Conservation (phyloP, 2,888 invertebrate genomes). For the Autographa pulchrina region DNA sequence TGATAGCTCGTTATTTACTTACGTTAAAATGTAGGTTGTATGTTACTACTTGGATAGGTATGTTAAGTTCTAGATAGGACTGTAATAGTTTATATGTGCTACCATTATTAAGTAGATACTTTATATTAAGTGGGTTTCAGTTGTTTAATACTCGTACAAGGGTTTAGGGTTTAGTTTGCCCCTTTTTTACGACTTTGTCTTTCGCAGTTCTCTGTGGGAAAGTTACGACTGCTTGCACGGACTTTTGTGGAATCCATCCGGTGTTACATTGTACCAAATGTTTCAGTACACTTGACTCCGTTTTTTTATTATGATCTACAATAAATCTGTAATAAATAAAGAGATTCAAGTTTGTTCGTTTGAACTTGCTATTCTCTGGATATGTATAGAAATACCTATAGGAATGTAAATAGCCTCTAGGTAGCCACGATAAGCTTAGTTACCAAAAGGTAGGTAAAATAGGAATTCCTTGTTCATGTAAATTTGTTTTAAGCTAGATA, state of each 20-base stretch:
- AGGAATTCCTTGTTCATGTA: too few relatives aligned
- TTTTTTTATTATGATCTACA: neutral
- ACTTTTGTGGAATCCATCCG: neutral
- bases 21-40: too few relatives aligned
- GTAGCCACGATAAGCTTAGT: too few relatives aligned
- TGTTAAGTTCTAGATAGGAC: neutral
- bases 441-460: too few relatives aligned
- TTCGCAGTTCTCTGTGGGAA: neutral
- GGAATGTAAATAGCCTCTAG: too few relatives aligned
- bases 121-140: neutral
- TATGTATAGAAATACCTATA: neutral
- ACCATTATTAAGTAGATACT: neutral
- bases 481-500: neutral
- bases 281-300: neutral
- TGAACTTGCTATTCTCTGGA: too few relatives aligned
- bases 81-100: neutral
- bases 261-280: neutral
- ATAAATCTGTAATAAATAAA: too few relatives aligned
- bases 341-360: too few relatives aligned
- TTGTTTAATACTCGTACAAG: neutral
- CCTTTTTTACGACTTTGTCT: conserved; percentile 4
- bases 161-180: neutral
- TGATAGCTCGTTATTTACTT: too few relatives aligned
- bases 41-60: neutral
- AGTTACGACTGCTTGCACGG: conserved; percentile 4